Percentiles rank a stretch among this genome's conserved stretches.
These are phyloP conservation scores for Habroteleia sp. DNA, from an alignment of 2,888 invertebrate species.

Conservation along the genomic window DNA sequence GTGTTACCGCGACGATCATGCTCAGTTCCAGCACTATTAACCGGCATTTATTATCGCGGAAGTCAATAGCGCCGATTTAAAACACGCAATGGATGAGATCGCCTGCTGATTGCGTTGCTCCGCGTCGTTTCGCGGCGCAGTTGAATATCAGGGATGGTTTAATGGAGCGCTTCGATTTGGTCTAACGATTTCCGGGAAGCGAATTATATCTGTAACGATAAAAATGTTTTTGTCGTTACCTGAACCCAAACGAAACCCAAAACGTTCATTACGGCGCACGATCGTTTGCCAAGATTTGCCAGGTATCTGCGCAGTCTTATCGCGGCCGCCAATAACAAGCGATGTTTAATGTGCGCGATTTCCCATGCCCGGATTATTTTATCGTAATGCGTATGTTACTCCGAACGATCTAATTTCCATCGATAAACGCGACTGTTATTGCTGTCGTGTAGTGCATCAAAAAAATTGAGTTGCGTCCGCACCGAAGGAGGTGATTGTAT, in stretches of 20 bases:
- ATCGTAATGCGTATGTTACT: not conserved
- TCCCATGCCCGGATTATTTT: conserved; percentile 14
- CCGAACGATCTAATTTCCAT: conserved; percentile 1
- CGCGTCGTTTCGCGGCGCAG: conserved; percentile 8
- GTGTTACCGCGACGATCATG: conserved; percentile 36
- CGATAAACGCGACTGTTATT: not conserved
- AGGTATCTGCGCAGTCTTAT: conserved; percentile 9
- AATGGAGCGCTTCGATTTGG: conserved; percentile 36
- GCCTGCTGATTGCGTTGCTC: conserved; percentile 26
- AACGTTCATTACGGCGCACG: conserved; percentile 5
- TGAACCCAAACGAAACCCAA: conserved; percentile 3
- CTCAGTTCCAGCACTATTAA: conserved; percentile 16
- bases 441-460: not conserved
- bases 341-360: conserved; percentile 8
- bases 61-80: conserved; percentile 27
- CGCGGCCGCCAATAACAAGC: conserved; percentile 16
- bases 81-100: conserved; percentile 45
- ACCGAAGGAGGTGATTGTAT: no score
- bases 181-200: conserved; percentile 37
- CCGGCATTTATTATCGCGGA: conserved; percentile 43
- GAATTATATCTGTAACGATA: not conserved
- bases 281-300: conserved; percentile 5
- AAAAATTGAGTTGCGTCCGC: no score
- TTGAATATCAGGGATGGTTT: conserved; percentile 24
- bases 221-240: conserved; percentile 20